Base-by-base conservation (phyloP, 2,888 invertebrate genomes). In the Patella pellucida region DNA sequence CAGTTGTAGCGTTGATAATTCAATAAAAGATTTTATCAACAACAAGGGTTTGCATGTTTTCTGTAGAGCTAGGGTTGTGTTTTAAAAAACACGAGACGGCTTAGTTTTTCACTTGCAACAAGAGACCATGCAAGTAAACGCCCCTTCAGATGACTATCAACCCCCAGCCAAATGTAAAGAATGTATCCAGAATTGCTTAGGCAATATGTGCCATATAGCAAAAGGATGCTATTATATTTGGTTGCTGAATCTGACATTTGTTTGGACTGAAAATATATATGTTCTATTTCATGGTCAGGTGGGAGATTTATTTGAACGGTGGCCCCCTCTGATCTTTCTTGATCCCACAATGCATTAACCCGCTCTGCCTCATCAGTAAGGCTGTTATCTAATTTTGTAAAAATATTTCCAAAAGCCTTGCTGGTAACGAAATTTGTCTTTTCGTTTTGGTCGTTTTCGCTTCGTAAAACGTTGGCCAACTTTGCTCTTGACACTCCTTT, bases 111-210 rank as follows among this genome's bases (percentile, higher is more conserved):
- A 19, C 15, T 56, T 0, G 56, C 56, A 9, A 56, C 19, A n/a
- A 56, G 19, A 9, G 56, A 56, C 56, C 56, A 56, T 56, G 56
- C 56, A 56, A 14, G 56, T n/a, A 56, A 19, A 4, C 56, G 56
- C 5, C 56, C 56, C 15, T 56, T 56, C 4, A 56, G 19, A n/a
- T 16, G 19, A 14, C 56, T 15, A 19, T 56, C 56, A 12, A 9
- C 56, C 16, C 56, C 16, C 19, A 56, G 15, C 56, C 56, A 56
- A 56, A 56, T 16, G 19, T 56, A 56, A 5, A 56, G 56, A 19
- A 56, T 56, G 19, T 56, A 56, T 56, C 56, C 56, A 56, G 56
- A 56, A 56, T 56, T 56, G 19, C 56, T 56, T 16, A 56, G 56
- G 15, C 56, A 2, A 19, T 56, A 56, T 56, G 56, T 56, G 56